Conservation (phyloP, 2,797 vertebrate genomes). For the Hoplostethus mediterraneus region DNA sequence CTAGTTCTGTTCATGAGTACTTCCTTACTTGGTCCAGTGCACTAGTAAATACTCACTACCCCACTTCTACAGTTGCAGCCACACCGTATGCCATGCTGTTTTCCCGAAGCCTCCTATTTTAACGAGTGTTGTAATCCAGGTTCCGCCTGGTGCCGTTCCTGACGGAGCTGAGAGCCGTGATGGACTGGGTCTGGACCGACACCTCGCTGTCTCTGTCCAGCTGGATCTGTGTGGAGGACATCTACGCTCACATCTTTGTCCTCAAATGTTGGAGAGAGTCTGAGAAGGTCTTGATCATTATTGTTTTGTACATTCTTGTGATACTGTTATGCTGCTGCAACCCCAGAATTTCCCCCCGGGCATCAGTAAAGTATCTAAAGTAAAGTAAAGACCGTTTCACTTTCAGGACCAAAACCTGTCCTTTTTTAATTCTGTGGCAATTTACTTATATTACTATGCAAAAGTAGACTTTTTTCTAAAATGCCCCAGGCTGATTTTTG, state of each 20-base stretch:
- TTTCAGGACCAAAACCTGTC: slow-evolving; percentile 21
- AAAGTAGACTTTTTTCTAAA: neutral
- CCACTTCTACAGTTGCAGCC: no score
- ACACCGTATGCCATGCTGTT: neutral
- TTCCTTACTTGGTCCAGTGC: no score
- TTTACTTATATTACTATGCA: slow-evolving; percentile 14
- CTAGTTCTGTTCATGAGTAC: no score
- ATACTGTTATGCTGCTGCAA: no score
- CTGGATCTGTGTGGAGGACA: slow-evolving; percentile 99
- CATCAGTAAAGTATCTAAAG: no score
- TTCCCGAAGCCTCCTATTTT: neutral
- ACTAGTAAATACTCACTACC: no score
- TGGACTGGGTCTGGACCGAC: slow-evolving; percentile 99
- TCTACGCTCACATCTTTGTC: slow-evolving; percentile 99
- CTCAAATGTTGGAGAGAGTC: slow-evolving; percentile 99
- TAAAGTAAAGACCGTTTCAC: neutral
- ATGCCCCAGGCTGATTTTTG: neutral
- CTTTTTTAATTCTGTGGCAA: slow-evolving; percentile 30
- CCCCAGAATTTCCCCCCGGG: no score
- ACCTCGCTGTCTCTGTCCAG: slow-evolving; percentile 98
- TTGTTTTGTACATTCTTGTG: neutral
- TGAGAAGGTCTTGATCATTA: slow-evolving; percentile 90
- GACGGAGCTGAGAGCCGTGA: slow-evolving; percentile 97
- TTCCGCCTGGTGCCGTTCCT: slow-evolving; percentile 97
- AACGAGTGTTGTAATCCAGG: slow-evolving; percentile 74